Base-by-base conservation (phyloP, 2,888 invertebrate genomes). In the Polymixis flavicincta region DNA sequence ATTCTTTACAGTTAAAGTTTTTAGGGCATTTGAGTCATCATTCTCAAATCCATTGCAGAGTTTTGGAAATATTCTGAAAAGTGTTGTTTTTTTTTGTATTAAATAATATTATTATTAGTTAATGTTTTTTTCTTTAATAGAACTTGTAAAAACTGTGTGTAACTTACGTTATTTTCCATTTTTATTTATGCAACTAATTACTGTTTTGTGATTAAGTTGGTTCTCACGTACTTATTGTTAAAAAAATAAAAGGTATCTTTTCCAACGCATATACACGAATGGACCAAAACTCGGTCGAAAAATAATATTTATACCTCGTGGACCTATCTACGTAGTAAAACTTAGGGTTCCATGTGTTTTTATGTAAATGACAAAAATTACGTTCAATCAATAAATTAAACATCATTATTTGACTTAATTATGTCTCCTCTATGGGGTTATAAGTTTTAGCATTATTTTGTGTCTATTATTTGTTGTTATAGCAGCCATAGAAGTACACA, bases 281-380 rank as follows among this genome's bases (percentile, higher is more conserved):
- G 42, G 14, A 59, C 14, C 0, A 52, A 63, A 71, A 48, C 52
- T 64, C 55, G 55, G 19, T n/a, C 4, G 61, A 14, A 17, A 50
- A 32, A 45, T 61, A 50, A 50, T 71, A 78, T 45, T 45, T 64
- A 64, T 78, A 78, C n/a, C 25, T 14, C 5, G 55, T 45, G 25
- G 9, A 28, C 13, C 32, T 9, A 64, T 22, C 8, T 19, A 66
- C 32, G 5, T 13, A 50, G 1, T 19, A 14, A 28, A 50, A 28
- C 2, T 28, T n/a, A n/a, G n/a, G 19, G 22, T 71, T 73, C 50
- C 28, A 3, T 25, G 17, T 19, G 7, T 11, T 69, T 69, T 54
- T 42, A 42, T n/a, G 17, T 42, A 13, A 37, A 25, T 14, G 8
- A 61, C 6, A 60, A 37, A 8, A 61, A 61, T 8, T 19, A 19